phyloP scores from a whole-genome alignment of 2,888 invertebrate species.

The Drosophila monieri region DNA sequence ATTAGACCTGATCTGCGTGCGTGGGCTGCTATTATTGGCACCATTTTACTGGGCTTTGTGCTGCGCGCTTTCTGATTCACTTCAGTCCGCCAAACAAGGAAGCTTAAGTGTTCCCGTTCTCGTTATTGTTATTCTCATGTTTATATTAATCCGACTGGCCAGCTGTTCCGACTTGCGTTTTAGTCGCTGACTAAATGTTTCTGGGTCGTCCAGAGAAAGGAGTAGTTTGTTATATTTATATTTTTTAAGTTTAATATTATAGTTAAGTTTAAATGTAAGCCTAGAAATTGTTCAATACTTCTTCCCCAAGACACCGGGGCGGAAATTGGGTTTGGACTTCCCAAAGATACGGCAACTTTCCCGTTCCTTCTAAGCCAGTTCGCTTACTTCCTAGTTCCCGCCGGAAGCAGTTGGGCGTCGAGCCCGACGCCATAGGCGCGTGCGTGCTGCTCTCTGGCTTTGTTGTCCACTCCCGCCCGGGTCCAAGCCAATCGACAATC shows the following conservation, averaged over 20 bases:
- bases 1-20: constrained; percentile 29
- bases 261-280: no score
- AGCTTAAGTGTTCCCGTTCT: constrained; percentile 14
- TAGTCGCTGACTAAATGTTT: background rate
- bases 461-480: constrained; percentile 17
- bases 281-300: no score
- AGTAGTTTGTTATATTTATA: background rate
- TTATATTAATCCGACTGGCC: constrained; percentile 6
- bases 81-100: constrained; percentile 6
- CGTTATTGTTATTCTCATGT: constrained; percentile 16
- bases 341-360: background rate
- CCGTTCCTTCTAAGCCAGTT: background rate
- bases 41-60: constrained; percentile 52
- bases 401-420: constrained; percentile 50
- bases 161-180: constrained; percentile 23
- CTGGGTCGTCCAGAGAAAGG: background rate
- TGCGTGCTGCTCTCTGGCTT: constrained; percentile 53
- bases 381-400: constrained; percentile 53
- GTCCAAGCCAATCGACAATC: background rate
- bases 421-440: constrained; percentile 53
- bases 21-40: constrained; percentile 54
- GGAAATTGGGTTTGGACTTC: no score
- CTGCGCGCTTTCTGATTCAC: constrained; percentile 25
- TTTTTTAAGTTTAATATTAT: no score
- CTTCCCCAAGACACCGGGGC: no score